Evolutionary conservation across 2,797 vertebrate species (phyloP).

Genomic region (Malurus leucopterus): DNA sequence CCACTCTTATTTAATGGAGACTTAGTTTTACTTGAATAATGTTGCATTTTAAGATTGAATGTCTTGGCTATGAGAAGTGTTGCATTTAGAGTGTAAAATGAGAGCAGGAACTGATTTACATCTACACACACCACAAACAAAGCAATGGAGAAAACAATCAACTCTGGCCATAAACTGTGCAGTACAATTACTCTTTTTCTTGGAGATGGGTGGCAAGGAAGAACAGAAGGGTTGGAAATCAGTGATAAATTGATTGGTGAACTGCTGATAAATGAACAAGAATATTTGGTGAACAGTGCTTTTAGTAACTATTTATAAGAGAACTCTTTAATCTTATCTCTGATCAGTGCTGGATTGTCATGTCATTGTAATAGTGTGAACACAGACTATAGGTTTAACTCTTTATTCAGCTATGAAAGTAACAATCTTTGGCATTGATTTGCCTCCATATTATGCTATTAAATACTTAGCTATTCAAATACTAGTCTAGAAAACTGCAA

Average conservation of each 20-base stretch:
- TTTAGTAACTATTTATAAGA: slow-evolving; percentile 44
- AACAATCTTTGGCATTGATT: slow-evolving; percentile 5
- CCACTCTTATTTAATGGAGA: slow-evolving; percentile 41
- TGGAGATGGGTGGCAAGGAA: not conserved
- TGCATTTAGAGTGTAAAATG: slow-evolving; percentile 42
- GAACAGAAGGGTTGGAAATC: not conserved
- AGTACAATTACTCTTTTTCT: slow-evolving; percentile 26
- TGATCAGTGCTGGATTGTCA: slow-evolving; percentile 40
- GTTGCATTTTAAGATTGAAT: slow-evolving; percentile 63
- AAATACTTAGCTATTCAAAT: slow-evolving; percentile 32
- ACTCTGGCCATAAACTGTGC: slow-evolving; percentile 30
- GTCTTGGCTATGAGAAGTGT: slow-evolving; percentile 53
- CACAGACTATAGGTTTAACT: slow-evolving; percentile 18
- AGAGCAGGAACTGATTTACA: slow-evolving; percentile 33
- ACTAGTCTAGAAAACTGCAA: slow-evolving; percentile 36
- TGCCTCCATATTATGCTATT: slow-evolving; percentile 25
- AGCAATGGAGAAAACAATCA: slow-evolving; percentile 30
- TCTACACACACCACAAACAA: slow-evolving; percentile 2
- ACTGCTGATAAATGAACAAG: slow-evolving; percentile 7
- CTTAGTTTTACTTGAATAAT: slow-evolving; percentile 55
- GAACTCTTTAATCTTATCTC: slow-evolving; percentile 15
- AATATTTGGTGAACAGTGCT: slow-evolving; percentile 7
- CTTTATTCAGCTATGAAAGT: slow-evolving; percentile 33
- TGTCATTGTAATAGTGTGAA: slow-evolving; percentile 33
- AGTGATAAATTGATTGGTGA: not conserved